phyloP scores from a whole-genome alignment of 2,797 vertebrate genomes.

The Leucoraja ocellata region DNA sequence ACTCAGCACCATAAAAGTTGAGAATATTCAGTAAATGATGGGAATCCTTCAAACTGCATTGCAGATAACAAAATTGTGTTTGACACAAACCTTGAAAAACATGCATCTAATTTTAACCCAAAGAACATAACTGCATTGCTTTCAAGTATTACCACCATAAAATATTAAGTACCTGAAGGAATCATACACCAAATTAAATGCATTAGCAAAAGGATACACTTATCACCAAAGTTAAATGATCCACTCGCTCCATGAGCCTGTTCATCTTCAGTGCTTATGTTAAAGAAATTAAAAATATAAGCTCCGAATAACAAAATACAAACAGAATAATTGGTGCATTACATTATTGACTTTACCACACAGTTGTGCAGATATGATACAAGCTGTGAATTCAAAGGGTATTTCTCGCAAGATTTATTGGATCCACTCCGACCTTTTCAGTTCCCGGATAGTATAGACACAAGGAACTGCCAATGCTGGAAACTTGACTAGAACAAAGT shows the following conservation, averaged over 20 bases:
- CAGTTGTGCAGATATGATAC: not conserved
- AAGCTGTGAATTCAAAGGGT: not conserved
- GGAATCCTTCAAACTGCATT: not conserved
- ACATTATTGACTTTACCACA: not conserved
- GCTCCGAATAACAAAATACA: slow-evolving; percentile 17
- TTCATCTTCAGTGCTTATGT: slow-evolving; percentile 70
- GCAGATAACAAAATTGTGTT: not conserved
- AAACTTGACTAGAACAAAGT: too few relatives aligned
- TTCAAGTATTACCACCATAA: not conserved
- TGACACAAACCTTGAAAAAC: not conserved
- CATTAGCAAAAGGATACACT: slow-evolving; percentile 81
- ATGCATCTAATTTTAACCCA: not conserved
- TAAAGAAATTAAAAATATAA: slow-evolving; percentile 61
- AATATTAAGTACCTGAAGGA: not conserved
- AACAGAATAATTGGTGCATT: not conserved
- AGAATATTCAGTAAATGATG: not conserved
- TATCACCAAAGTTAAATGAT: slow-evolving; percentile 57
- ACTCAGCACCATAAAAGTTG: too few relatives aligned
- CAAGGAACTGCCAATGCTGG: too few relatives aligned
- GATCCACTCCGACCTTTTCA: not conserved
- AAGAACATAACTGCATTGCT: not conserved
- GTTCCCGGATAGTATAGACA: not conserved
- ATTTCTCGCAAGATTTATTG: not conserved
- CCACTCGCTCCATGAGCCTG: slow-evolving; percentile 60
- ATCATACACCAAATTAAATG: not conserved